Evolutionary conservation across 2,888 invertebrate genomes (phyloP).

Genomic region (Gryllus longicercus): DNA sequence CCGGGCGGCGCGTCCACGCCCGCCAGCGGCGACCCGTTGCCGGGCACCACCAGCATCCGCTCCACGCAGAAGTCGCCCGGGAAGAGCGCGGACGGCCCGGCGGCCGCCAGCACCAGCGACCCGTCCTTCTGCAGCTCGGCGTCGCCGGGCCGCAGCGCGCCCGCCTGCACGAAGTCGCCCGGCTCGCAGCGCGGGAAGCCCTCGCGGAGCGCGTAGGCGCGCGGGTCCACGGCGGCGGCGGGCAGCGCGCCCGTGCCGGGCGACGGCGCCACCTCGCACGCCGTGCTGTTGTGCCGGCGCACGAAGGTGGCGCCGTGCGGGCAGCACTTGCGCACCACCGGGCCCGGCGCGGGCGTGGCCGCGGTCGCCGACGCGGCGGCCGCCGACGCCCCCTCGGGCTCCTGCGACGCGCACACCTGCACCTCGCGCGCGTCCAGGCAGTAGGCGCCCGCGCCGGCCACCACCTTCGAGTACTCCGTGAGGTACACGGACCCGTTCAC

Average conservation of each 20-base stretch:
- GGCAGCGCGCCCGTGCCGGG: constrained; percentile 45
- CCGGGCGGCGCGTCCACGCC: constrained; percentile 45
- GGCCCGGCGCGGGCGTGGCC: neutral
- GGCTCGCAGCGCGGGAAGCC: neutral
- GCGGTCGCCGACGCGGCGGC: no score
- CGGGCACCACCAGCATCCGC: constrained; percentile 48
- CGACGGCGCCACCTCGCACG: constrained; percentile 19
- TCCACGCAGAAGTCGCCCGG: constrained; percentile 51
- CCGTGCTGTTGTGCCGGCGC: neutral
- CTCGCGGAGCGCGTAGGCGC: neutral
- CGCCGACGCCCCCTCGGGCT: neutral
- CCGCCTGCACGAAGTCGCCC: constrained; percentile 25
- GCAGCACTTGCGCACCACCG: neutral
- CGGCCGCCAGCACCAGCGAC: neutral
- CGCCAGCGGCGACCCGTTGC: constrained; percentile 39
- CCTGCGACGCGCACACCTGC: neutral
- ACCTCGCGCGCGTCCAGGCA: neutral
- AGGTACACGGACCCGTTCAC: neutral
- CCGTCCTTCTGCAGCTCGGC: constrained; percentile 27
- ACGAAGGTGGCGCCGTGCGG: neutral
- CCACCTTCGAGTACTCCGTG: neutral
- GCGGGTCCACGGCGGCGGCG: neutral
- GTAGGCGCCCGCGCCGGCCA: neutral
- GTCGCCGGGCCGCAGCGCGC: constrained; percentile 22
- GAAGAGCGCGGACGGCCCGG: constrained; percentile 39